A percentile compares a stretch with the other conserved stretches of the same genome.
Evolutionary conservation across 2,888 invertebrate genomes (phyloP).

Genomic region (Cephus nigrinus): DNA sequence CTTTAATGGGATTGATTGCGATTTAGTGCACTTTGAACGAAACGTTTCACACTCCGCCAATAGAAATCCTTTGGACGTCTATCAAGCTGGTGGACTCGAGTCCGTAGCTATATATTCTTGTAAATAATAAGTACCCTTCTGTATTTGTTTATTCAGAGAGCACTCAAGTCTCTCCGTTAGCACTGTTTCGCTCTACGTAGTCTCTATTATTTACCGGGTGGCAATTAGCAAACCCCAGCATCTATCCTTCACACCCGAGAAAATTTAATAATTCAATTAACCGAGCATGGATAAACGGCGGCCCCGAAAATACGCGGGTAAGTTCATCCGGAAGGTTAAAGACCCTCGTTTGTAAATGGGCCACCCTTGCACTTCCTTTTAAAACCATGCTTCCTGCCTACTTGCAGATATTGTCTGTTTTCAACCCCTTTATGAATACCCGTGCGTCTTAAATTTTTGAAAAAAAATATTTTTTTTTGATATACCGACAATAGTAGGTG

Average conservation of each 20-base stretch:
- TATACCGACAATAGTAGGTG: not conserved
- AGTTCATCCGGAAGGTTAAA: constrained; percentile 1
- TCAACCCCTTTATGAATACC: not conserved
- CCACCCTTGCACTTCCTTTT: not conserved
- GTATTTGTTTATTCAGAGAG: constrained; percentile 63
- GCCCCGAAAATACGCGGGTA: not conserved
- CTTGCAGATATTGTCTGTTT: not conserved
- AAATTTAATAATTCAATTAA: constrained; percentile 62
- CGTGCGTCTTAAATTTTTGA: not conserved
- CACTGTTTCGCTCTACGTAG: constrained; percentile 27
- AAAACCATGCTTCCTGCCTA: not conserved
- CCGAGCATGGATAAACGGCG: constrained; percentile 35
- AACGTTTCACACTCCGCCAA: not conserved
- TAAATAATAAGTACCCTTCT: constrained; percentile 32
- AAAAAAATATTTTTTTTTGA: not conserved
- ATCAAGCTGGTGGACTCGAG: not conserved
- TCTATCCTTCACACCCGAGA: constrained; percentile 59
- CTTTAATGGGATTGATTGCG: not conserved
- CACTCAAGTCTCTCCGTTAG: constrained; percentile 52
- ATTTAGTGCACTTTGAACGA: not conserved
- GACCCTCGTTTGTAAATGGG: constrained; percentile 2
- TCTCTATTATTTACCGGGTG: constrained; percentile 57
- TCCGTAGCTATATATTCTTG: not conserved
- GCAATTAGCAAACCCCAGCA: constrained; percentile 59
- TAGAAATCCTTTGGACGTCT: not conserved